Evolutionary conservation across 1,140 invertebrate species (phyloP).

Genomic region (Drosophila chauvacae): DNA sequence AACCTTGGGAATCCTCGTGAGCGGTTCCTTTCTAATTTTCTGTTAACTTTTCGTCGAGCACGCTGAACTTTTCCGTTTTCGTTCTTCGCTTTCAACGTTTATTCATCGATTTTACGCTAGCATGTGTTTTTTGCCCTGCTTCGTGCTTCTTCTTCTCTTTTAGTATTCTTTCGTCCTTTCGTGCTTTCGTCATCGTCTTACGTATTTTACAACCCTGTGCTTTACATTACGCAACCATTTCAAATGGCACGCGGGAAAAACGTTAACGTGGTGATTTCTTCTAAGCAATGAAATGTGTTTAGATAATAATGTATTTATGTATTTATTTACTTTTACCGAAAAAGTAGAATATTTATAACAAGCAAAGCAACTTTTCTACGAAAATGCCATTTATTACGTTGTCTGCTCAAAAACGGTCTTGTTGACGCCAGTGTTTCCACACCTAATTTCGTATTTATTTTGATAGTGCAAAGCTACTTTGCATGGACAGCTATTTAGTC

Average conservation of each 20-base stretch:
- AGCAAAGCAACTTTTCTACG: too few relatives aligned
- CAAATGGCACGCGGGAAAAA: neutral
- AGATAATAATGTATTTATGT: too few relatives aligned
- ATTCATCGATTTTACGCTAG: constrained; percentile 74
- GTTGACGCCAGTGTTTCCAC: too few relatives aligned
- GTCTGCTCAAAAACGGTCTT: too few relatives aligned
- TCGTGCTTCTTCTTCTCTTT: constrained; percentile 15
- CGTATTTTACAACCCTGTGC: constrained; percentile 10
- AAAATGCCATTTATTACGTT: too few relatives aligned
- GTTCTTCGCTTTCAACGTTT: constrained; percentile 31
- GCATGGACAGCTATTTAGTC: too few relatives aligned
- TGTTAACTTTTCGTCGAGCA: constrained; percentile 36
- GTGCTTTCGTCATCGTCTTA: constrained; percentile 28
- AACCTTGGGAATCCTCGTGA: constrained; percentile 2
- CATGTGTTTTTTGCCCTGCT: constrained; percentile 58
- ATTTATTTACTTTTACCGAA: too few relatives aligned
- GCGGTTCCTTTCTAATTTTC: neutral
- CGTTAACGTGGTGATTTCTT: neutral
- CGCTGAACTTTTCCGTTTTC: constrained; percentile 23
- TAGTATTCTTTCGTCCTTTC: constrained; percentile 39
- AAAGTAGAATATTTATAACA: too few relatives aligned
- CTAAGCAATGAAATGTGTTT: neutral
- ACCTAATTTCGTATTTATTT: too few relatives aligned
- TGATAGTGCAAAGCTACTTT: too few relatives aligned
- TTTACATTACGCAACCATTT: constrained; percentile 12